These are phyloP conservation scores for Coecobrya sp. DNA, from an alignment of 2,888 invertebrate species.

Conservation along the genomic window DNA sequence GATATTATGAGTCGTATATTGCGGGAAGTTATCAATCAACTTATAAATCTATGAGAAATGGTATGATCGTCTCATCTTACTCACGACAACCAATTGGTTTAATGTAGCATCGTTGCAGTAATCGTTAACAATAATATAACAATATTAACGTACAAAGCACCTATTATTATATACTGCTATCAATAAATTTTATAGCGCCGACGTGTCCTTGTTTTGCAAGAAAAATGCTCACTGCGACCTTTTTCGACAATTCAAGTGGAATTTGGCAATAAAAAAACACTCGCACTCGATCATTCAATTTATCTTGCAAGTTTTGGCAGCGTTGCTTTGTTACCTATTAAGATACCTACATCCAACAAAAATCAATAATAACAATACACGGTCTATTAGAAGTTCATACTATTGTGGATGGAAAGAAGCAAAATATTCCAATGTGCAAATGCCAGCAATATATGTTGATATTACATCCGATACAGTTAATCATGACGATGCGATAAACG, in stretches of 20 bases:
- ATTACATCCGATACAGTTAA: too few relatives aligned
- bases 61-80: neutral
- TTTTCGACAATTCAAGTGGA: slow-evolving; percentile 65
- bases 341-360: neutral
- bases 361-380: neutral
- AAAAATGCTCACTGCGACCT: slow-evolving; percentile 68
- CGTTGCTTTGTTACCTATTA: neutral
- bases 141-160: neutral
- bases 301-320: neutral
- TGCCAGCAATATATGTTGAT: too few relatives aligned
- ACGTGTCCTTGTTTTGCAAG: slow-evolving; percentile 63
- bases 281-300: neutral
- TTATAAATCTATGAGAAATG: slow-evolving; percentile 37
- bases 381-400: too few relatives aligned
- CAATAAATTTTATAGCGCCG: slow-evolving; percentile 4
- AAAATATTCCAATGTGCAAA: too few relatives aligned
- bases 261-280: slow-evolving; percentile 56
- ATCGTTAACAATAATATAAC: neutral
- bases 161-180: neutral
- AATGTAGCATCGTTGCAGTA: neutral
- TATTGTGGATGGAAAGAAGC: too few relatives aligned
- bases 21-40: slow-evolving; percentile 62
- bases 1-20: neutral
- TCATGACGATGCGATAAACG: too few relatives aligned
- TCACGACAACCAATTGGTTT: neutral